Percentiles rank a stretch among this genome's conserved stretches.
Evolutionary conservation across 2,113 vertebrate species (phyloP).

Genomic region (Entomyzon cyanotis): DNA sequence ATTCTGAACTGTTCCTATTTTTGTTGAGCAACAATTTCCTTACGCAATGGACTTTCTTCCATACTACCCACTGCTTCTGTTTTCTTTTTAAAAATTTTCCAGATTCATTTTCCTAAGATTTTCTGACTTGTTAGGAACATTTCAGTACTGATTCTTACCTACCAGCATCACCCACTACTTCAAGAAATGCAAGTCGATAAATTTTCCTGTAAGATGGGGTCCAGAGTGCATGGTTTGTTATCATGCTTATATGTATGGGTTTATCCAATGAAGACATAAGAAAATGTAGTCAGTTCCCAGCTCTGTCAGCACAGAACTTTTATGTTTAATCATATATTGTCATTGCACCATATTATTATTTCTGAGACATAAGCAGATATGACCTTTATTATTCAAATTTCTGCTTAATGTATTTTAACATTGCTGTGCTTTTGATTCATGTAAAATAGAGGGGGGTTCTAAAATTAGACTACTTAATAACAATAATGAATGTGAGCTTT

Average conservation of each 20-base stretch:
- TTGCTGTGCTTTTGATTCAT: constrained; percentile 42
- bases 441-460: constrained; percentile 36
- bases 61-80: neutral
- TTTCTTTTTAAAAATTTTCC: neutral
- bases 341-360: constrained; percentile 21
- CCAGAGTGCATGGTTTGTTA: accelerated
- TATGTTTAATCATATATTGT: constrained; percentile 1
- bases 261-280: neutral
- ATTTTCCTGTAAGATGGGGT: neutral
- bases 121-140: neutral
- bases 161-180: neutral
- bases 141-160: neutral
- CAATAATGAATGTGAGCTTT: constrained; percentile 72
- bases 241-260: neutral
- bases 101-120: neutral
- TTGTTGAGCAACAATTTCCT: neutral
- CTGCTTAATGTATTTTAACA: constrained; percentile 55
- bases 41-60: neutral
- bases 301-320: neutral
- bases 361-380: neutral
- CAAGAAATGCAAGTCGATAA: neutral
- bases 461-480: constrained; percentile 74
- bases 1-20: neutral
- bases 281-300: neutral
- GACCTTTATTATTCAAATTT: constrained; percentile 71